Percentiles rank a stretch among this genome's conserved stretches.
phyloP scores from a whole-genome alignment of 2,888 invertebrate genomes.

The Macrophya alboannulata region DNA sequence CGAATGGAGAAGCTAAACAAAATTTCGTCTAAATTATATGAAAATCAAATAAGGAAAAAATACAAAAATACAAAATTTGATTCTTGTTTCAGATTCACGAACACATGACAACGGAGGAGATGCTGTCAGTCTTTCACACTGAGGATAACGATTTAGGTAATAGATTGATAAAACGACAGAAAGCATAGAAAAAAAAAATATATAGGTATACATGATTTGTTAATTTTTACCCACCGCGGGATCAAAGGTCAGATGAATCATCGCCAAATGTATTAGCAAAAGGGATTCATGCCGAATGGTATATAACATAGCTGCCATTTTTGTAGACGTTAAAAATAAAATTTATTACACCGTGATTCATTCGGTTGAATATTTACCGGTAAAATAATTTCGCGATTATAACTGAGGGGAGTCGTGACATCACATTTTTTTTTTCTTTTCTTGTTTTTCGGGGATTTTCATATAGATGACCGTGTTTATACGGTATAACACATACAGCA shows the following conservation, averaged over 20 bases:
- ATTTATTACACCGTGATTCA: conserved; percentile 69
- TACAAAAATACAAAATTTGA: background rate
- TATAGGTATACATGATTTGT: background rate
- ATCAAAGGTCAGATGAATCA: conserved; percentile 43
- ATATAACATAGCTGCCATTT: conserved; percentile 59
- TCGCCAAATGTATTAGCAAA: conserved; percentile 23
- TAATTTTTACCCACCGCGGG: background rate
- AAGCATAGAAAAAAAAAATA: background rate
- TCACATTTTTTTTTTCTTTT: conserved; percentile 45
- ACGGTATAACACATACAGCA: background rate
- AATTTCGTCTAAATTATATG: too few relatives aligned
- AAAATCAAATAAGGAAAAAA: too few relatives aligned
- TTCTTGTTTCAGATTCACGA: conserved; percentile 91
- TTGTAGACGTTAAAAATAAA: conserved; percentile 65
- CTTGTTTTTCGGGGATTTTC: too few relatives aligned
- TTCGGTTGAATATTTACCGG: conserved; percentile 61
- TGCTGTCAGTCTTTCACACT: conserved; percentile 92
- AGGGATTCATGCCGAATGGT: conserved; percentile 59
- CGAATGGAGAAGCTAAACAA: too few relatives aligned
- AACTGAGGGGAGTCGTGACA: conserved; percentile 9
- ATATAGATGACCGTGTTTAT: too few relatives aligned
- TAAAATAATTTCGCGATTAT: background rate
- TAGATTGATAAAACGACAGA: conserved; percentile 59
- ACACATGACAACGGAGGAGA: conserved; percentile 92
- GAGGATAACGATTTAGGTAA: conserved; percentile 87